phyloP scores from a whole-genome alignment of 2,113 vertebrate genomes.

The Catharus bicknelli region DNA sequence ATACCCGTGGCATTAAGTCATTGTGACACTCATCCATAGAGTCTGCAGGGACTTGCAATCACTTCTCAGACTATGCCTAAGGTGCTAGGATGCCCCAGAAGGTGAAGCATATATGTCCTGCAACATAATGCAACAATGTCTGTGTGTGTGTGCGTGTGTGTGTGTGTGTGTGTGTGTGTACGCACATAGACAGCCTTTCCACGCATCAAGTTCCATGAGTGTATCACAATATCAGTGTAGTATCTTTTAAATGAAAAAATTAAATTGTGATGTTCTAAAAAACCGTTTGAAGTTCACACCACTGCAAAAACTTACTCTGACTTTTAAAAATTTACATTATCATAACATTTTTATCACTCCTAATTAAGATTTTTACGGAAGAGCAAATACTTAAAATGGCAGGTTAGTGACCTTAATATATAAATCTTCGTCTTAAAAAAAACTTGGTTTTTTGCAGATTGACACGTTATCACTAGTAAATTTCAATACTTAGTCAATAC shows the following conservation, averaged over 20 bases:
- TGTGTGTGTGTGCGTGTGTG: accelerated
- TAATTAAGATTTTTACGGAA: neutral
- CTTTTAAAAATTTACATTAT: neutral
- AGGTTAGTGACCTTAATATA: neutral
- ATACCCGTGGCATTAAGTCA: neutral
- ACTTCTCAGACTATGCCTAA: neutral
- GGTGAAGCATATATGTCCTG: neutral
- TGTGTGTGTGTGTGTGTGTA: accelerated
- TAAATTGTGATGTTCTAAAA: neutral
- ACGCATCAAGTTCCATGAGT: neutral
- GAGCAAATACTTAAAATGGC: neutral
- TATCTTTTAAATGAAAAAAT: neutral
- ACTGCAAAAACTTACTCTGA: neutral
- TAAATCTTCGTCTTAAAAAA: neutral
- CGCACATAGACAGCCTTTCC: accelerated
- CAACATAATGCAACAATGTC: neutral
- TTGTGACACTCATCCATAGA: neutral
- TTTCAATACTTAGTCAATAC: neutral
- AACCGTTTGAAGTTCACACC: neutral
- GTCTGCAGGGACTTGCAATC: neutral
- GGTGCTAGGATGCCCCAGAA: neutral
- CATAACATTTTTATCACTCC: neutral
- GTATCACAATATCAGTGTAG: accelerated
- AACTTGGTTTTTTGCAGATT: neutral
- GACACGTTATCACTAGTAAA: neutral